Base-by-base conservation (phyloP, 2,888 invertebrate genomes). In the Polyommatus iphigenia region DNA sequence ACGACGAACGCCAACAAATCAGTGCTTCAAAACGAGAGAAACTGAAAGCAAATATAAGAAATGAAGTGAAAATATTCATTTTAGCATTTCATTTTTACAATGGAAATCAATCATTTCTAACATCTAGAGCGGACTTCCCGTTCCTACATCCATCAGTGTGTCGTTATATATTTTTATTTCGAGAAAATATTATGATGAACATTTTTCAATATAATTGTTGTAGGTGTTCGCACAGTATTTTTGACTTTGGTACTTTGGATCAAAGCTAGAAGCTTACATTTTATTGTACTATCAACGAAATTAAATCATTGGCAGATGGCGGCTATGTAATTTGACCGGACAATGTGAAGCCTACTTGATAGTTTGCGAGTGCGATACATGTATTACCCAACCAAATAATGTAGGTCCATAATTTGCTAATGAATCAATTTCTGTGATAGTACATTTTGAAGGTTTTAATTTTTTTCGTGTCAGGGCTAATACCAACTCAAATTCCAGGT, bases 401-500 rank as follows among this genome's bases (percentile, higher is more conserved):
- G 3, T 41, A 2, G 10, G 46, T 10, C 10, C 10, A 46, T 10
- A 46, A 13, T 46, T 3, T 46, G 46, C 46, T 46, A 46, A 46
- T 46, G 46, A 13, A 46, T 46, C 10, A 46, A 46, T 46, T 46
- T 46, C 3, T 46, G 0, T 13, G 13, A 46, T 46, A 41, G 8
- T 41, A 41, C 41, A 41, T 46, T 46, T 46, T 10, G 10, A 41
- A 8, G 8, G 2, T 46, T 46, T 36, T 36, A 36, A 5, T 36
- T 36, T 54, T 54, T 54, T 54, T 54, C 6, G 18, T 54, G 2
- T 54, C 18, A 54, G 18, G 54, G 18, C 13, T 24, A 62, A 62
- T 62, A 20, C 0, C 13, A 2, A 29, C 6, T 20, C 4, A 13
- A 67, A 50, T 77, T 77, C 20, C 88, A 94, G 93, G 92, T 85